These are phyloP conservation scores for Gallinago stenura DNA, from an alignment of 2,797 vertebrate species.

Conservation along the genomic window DNA sequence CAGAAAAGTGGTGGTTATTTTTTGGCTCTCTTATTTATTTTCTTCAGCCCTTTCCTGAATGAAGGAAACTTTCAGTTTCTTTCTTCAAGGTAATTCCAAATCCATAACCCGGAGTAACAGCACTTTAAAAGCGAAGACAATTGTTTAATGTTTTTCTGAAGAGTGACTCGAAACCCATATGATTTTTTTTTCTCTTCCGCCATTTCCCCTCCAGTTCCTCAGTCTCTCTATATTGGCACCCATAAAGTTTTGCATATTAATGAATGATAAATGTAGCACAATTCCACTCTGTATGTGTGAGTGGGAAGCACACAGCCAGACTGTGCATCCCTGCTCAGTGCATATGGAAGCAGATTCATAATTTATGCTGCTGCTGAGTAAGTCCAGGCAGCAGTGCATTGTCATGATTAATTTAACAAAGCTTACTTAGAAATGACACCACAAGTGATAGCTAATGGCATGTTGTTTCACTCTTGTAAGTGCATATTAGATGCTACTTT, in stretches of 20 bases:
- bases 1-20: neutral
- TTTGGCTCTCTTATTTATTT: neutral
- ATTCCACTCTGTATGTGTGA: neutral
- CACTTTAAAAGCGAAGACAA: neutral
- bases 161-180: neutral
- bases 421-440: neutral
- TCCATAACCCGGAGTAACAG: neutral
- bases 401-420: slow-evolving; percentile 6
- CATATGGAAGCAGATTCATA: neutral
- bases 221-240: neutral
- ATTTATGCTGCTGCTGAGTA: neutral
- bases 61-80: neutral
- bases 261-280: neutral
- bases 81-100: neutral
- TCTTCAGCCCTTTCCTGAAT: neutral
- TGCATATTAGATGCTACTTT: neutral
- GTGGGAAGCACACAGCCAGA: neutral
- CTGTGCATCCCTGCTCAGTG: neutral
- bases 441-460: neutral
- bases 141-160: neutral
- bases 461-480: neutral
- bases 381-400: neutral
- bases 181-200: neutral
- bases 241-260: neutral
- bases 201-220: neutral